Base-by-base conservation (phyloP, 2,797 vertebrate genomes). In the Mallotus villosus region DNA sequence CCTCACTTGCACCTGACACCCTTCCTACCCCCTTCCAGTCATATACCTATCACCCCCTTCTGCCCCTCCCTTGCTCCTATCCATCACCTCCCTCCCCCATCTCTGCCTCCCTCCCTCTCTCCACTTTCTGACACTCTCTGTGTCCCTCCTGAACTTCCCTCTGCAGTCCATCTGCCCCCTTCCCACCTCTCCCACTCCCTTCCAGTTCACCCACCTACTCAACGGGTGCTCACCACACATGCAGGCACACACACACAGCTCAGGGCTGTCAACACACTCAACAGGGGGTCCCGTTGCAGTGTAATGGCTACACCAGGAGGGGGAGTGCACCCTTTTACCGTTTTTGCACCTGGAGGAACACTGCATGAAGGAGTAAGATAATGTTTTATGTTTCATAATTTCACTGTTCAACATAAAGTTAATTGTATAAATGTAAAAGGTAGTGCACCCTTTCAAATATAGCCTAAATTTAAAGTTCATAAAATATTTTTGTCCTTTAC, bases 111-210 rank as follows among this genome's bases (percentile, higher is more conserved):
- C 70, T 59, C 72, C 73, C 71, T 86, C 89, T 89, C 82, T 79
- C 85, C 60, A 17, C 82, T 81, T 78, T 8, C 73, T 68, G 53
- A 34, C 65, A 46, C 62, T 83, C 67, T 69, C n/a, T 37, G 82
- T 88, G 81, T 87, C 72, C 90, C 92, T 90, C 90, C 85, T 89
- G 88, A 88, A 92, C 93, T 95, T 95, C 94, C 94, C 92, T 94
- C 95, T 94, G 93, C 91, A 91, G 94, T 92, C 94, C 94, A 92
- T 96, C 94, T 94, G 95, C 95, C 93, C 93, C 88, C 91, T 91
- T 89, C 78, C 85, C 92, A 90, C 91, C 87, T 93, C 92, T 90
- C 93, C 93, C 92, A 92, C 92, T 90, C 87, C 90, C 90, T 91
- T 92, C 88, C 91, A 92, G 91, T 90, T 90, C 89, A 92, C 92